Evolutionary conservation across 2,888 invertebrate species (phyloP).

Genomic region (Teinopalpus imperialis): DNA sequence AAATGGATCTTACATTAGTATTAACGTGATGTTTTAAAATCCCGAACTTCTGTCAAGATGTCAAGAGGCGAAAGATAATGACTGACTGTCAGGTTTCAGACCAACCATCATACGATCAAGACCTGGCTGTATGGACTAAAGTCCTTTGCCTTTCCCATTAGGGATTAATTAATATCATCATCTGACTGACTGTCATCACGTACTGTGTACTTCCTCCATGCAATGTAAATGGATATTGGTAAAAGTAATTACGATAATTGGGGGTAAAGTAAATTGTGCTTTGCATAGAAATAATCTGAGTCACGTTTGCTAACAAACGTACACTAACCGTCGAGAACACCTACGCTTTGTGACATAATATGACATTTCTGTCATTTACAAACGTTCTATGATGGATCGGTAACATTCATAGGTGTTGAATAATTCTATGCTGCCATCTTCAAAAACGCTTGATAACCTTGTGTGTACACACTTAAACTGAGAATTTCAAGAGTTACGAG

Average conservation of each 20-base stretch:
- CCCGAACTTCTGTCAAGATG: constrained; percentile 2
- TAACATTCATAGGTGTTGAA: constrained; percentile 40
- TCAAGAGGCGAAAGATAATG: constrained; percentile 5
- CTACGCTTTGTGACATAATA: constrained; percentile 49
- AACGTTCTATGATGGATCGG: constrained; percentile 51
- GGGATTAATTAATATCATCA: too few species aligned
- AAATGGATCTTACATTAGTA: background rate
- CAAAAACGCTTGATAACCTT: constrained; percentile 43
- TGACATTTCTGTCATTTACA: constrained; percentile 55
- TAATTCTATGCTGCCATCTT: constrained; percentile 41
- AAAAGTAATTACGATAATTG: constrained; percentile 5
- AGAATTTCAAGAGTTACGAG: background rate
- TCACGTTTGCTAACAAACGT: constrained; percentile 70
- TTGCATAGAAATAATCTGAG: constrained; percentile 62
- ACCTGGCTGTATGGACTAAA: too few species aligned
- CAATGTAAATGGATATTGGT: background rate
- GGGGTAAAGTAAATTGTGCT: constrained; percentile 25
- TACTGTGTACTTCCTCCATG: background rate
- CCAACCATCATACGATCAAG: background rate
- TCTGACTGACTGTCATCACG: too few species aligned
- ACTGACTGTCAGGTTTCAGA: background rate
- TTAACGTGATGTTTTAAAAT: constrained; percentile 6
- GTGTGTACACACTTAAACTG: background rate
- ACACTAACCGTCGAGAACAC: constrained; percentile 50
- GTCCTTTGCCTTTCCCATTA: too few species aligned